Base-by-base conservation (phyloP, 2,113 vertebrate species). In the Istiophorus platypterus region DNA sequence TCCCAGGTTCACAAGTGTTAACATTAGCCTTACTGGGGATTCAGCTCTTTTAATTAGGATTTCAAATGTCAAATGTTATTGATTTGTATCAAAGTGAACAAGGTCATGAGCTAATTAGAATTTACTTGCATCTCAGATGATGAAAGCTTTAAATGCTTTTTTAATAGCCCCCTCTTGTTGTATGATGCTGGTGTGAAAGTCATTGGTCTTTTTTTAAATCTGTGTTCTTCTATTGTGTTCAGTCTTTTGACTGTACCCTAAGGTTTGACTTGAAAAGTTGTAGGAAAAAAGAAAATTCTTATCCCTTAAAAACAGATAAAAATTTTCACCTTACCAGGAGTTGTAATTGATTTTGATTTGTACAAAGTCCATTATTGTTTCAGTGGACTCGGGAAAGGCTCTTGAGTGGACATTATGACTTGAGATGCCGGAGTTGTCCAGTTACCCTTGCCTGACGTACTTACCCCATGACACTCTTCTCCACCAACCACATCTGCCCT, bases 21-120 rank as follows among this genome's bases (percentile, higher is more conserved):
- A 87, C 75, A 27, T 69, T 24, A 64, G 71, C 51, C 68, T 49
- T 42, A 72, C 59, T 57, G 68, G 34, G 59, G 79, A 72, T 75
- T 52, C 73, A 37, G 47, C 59, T 49, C 76, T 66, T 85, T 81
- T 90, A 91, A 90, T 92, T 91, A 85, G 68, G 72, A 87, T 85
- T 91, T 82, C 82, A 87, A 88, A 86, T 85, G 85, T 89, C 85
- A 91, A 81, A 88, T 83, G 78, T 82, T 88, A 91, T 84, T 88
- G 87, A 91, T 92, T 88, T 61, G 72, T 78, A 83, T 78, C 74
- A 76, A 85, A 81, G 71, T 22, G 51, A 85, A 85, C 89, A 81
- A 88, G 84, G 91, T 89, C 76, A 70, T 76, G 80, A 84, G 81
- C 82, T 91, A 90, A 92, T 92, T 88, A 85, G 85, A 82, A 77